These are phyloP conservation scores for Meteorus sp. DNA, from an alignment of 1,140 invertebrate genomes.

Conservation along the genomic window DNA sequence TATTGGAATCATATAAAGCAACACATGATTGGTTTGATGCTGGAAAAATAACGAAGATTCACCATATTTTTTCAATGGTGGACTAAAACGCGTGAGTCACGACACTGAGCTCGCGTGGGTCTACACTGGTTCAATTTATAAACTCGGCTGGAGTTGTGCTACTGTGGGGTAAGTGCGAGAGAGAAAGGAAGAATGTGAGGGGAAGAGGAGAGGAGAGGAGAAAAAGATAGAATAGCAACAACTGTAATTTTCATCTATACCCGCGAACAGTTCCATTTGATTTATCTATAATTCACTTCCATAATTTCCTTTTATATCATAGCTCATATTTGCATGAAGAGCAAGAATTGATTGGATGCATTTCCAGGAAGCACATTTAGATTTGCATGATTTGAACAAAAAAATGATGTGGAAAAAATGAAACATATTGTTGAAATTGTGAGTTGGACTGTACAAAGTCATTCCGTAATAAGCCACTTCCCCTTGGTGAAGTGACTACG, in stretches of 20 bases:
- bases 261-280: no score
- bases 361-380: no score
- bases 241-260: no score
- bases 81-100: slow-evolving; percentile 21
- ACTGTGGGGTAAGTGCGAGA: slow-evolving; percentile 1
- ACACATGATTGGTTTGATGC: not conserved
- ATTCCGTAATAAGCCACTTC: slow-evolving; percentile 55
- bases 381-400: not conserved
- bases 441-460: slow-evolving; percentile 53
- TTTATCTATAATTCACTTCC: no score
- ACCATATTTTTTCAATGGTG: slow-evolving; percentile 21
- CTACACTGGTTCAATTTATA: slow-evolving; percentile 49
- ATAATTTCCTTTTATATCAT: no score
- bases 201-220: no score
- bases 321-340: no score
- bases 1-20: not conserved
- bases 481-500: no score
- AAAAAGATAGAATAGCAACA: no score
- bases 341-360: no score
- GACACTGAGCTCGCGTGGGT: slow-evolving; percentile 15
- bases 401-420: not conserved
- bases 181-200: not conserved
- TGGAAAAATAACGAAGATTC: not conserved
- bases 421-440: slow-evolving; percentile 35
- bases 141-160: slow-evolving; percentile 50